phyloP scores from a whole-genome alignment of 2,888 invertebrate species.

The Baccha elongata region DNA sequence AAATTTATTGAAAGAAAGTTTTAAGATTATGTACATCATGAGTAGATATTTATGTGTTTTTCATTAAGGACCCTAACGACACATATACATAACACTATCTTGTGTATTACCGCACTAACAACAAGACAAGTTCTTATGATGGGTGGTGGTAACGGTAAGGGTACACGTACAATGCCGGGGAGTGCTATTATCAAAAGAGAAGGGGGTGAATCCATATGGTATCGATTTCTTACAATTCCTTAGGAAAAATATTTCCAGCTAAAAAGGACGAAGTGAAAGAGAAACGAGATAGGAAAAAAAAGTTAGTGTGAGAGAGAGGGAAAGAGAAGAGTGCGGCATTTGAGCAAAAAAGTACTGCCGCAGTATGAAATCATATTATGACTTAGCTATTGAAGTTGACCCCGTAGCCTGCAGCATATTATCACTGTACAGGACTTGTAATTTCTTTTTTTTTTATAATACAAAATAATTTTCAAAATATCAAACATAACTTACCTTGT shows the following conservation, averaged over 20 bases:
- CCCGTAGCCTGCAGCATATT: conserved; percentile 69
- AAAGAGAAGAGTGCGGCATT: conserved; percentile 15
- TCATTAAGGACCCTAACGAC: neutral
- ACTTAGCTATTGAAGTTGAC: conserved; percentile 58
- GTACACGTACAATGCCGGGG: conserved; percentile 18
- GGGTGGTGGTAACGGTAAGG: neutral
- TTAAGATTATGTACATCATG: neutral
- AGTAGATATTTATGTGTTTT: neutral
- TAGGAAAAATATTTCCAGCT: conserved; percentile 26
- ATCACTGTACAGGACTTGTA: neutral
- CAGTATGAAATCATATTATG: conserved; percentile 63
- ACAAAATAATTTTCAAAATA: neutral
- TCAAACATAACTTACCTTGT: conserved; percentile 88
- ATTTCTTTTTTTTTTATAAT: neutral
- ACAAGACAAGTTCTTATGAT: conserved; percentile 5
- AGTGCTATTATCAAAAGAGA: conserved; percentile 19
- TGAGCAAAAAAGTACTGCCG: conserved; percentile 41
- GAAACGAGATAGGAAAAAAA: conserved; percentile 10
- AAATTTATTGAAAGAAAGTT: neutral
- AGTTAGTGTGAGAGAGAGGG: neutral
- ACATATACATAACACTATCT: conserved; percentile 32
- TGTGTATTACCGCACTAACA: conserved; percentile 20
- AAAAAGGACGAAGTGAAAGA: conserved; percentile 32
- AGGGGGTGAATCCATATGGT: conserved; percentile 54
- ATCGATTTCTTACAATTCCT: conserved; percentile 52